Base-by-base conservation (phyloP, 2,113 vertebrate species). In the Craseonycteris thonglongyai region DNA sequence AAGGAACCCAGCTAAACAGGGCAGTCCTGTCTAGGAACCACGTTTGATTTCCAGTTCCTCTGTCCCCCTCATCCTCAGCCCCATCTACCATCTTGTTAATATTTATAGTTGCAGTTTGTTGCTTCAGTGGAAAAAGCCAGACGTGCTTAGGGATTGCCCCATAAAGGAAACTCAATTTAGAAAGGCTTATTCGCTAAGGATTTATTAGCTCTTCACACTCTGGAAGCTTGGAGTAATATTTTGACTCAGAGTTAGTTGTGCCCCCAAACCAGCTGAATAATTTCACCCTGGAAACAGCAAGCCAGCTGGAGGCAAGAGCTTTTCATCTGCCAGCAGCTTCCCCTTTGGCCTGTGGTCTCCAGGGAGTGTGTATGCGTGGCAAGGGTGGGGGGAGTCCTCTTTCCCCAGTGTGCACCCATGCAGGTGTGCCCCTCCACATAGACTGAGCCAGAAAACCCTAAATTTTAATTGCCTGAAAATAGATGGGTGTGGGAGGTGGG, bases 131-230 rank as follows among this genome's bases (percentile, higher is more conserved):
- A 94, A 97, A 93, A 89, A 40, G 75, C n/a, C 63, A 96, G 65
- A 96, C 63, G 54, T 56, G 42, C n/a, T 96, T 88, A 82, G 26
- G 45, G 95, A 94, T 87, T 69, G 93, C 28, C 90, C 97, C 94
- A 79, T 97, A 94, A 97, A 97, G 80, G 56, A 91, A 83, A 88
- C 51, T 96, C 42, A 47, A 19, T 93, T 98, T 97, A 97, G 93
- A 95, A 96, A 90, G 93, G 76, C 19, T 89, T 61, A 81, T 86
- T 91, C 85, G 74, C 94, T 94, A 71, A 94, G 95, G 97, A 97
- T 92, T 91, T 93, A 95, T 88, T 88, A 54, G 61, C 71, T 89
- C 88, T 95, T 87, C 69, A 88, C n/a, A 95, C 88, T 84, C 65
- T 75, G 88, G 63, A 82, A 96, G 76, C 10, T 75, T 94, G 74